Base-by-base conservation (phyloP, 2,113 vertebrate species). In the Bos javanicus region DNA sequence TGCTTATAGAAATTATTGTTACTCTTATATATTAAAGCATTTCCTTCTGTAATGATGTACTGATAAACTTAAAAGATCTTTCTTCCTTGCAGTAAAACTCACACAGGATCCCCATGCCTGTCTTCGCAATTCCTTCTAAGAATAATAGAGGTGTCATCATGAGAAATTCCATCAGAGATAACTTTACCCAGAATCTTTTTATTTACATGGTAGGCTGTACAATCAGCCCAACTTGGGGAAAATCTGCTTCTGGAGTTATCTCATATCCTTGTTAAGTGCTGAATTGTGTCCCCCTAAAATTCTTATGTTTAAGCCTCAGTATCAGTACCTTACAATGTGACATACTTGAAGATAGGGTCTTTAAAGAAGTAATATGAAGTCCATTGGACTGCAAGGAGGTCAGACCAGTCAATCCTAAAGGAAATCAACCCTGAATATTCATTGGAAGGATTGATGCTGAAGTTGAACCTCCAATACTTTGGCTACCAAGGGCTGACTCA, bases 161-260 rank as follows among this genome's bases (percentile, higher is more conserved):
- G 19, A 80, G 16, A 80, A 4, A 46, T 10, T 91, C 33, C 9
- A 16, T 9, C 7, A 52, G n/a, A 36, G 3, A 33, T 71, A 36
- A 52, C 7, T 62, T 91, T 46, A 59, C 25, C 16, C 10, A 86
- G 36, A 81, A 94, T 33, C 15, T 16, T 17, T 57, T 57, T 15
- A 60, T 46, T 67, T 28, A 62, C 12, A 15, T 1, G 16, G 21
- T 4, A 23, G 6, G 9, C 1, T 30, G 0, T 17, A 43, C 8
- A 78, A 9, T 26, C 39, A n/a, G 16, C 10, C 43, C 7, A 17
- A 33, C 8, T 28, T 74, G 25, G 16, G 12, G 9, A 59, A 46
- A 13, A 26, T n/a, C 15, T 23, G 46, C 3, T 80, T 91, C 15
- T n/a, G 3, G 33, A 57, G 5, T 13, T 71, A 21, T 16, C 48